Percentiles rank a stretch among this genome's conserved stretches.
phyloP scores from a whole-genome alignment of 2,113 vertebrate species.

The Deroptyus accipitrinus region DNA sequence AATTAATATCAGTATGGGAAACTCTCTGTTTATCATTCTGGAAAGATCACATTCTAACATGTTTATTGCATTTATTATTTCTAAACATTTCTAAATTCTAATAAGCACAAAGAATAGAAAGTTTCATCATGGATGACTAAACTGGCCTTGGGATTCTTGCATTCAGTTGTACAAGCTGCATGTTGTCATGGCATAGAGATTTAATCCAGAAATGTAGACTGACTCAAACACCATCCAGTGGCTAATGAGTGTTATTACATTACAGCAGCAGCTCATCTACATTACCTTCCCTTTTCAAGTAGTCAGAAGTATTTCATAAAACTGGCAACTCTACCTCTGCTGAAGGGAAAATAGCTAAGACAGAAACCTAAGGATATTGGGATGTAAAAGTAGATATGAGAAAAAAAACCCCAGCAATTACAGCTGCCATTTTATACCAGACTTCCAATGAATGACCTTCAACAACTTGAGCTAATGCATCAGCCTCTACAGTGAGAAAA shows the following conservation, averaged over 20 bases:
- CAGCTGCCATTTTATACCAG: neutral
- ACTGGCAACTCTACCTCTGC: neutral
- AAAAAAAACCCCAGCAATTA: neutral
- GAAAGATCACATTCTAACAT: neutral
- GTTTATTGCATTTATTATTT: neutral
- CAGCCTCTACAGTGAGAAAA: neutral
- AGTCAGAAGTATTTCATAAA: neutral
- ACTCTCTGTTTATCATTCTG: neutral
- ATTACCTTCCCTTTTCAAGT: neutral
- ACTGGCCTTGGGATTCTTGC: neutral
- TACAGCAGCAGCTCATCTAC: neutral
- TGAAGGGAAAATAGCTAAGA: neutral
- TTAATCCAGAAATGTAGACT: conserved; percentile 1
- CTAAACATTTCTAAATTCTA: conserved; percentile 13
- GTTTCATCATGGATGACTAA: neutral
- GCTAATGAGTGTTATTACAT: conserved; percentile 36
- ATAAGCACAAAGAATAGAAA: neutral
- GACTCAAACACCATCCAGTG: conserved; percentile 64
- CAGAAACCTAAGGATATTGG: neutral
- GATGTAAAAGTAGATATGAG: neutral
- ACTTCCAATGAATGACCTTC: neutral
- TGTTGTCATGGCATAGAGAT: neutral
- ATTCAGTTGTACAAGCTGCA: neutral
- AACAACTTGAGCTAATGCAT: neutral
- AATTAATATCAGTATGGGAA: neutral